Evolutionary conservation across 1,140 invertebrate species (phyloP).

Genomic region (Acyrthosiphon pisum): DNA sequence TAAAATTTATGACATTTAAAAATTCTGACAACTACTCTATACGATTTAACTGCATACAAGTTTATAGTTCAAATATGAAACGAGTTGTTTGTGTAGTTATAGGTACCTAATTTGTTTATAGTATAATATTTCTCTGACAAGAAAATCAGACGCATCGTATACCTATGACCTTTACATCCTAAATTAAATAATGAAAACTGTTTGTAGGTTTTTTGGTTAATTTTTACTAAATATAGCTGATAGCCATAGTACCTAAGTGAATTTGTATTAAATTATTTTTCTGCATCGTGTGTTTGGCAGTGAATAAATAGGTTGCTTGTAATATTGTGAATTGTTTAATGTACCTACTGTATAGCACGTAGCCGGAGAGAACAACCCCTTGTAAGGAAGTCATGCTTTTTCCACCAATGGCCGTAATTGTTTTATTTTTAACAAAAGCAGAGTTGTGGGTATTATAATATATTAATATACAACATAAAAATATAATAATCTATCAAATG

Average conservation of each 20-base stretch:
- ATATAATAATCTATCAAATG: not conserved
- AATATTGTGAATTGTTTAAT: not conserved
- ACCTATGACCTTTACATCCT: not conserved
- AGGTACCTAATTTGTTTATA: not conserved
- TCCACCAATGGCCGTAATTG: not conserved
- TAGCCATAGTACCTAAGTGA: not conserved
- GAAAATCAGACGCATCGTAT: not conserved
- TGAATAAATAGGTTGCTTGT: not conserved
- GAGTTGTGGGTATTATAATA: not conserved
- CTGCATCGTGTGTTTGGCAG: not conserved
- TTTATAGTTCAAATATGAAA: not conserved
- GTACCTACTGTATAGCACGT: not conserved
- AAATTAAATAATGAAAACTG: not conserved
- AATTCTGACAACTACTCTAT: not conserved
- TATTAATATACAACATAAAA: too few species aligned
- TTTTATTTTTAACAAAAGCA: not conserved
- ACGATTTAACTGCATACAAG: not conserved
- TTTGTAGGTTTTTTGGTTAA: not conserved
- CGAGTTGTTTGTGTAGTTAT: not conserved
- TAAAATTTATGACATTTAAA: not conserved
- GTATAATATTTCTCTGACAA: not conserved
- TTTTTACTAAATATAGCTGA: not conserved
- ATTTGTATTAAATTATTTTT: not conserved
- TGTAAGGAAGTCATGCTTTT: not conserved
- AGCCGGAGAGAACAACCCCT: not conserved